A percentile compares a stretch with the other conserved stretches of the same genome.
Conservation (phyloP, 1,140 invertebrate genomes). For the Cherax quadricarinatus region DNA sequence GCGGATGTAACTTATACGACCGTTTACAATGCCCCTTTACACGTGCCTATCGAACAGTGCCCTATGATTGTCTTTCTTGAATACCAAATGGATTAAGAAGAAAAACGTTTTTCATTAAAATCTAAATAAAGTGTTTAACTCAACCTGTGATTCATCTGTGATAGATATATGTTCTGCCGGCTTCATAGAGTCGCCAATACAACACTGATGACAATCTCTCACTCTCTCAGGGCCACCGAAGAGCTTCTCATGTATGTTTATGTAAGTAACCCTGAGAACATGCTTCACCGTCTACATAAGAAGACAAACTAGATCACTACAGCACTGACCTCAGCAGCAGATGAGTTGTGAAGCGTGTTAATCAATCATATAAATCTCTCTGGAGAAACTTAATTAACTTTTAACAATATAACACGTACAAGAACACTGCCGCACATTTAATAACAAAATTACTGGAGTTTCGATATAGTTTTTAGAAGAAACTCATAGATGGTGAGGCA, state of each 20-base stretch:
- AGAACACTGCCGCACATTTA: too few species aligned
- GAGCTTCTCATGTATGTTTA: slow-evolving; percentile 11
- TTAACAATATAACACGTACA: too few species aligned
- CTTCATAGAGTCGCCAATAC: neutral
- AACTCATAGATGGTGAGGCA: too few species aligned
- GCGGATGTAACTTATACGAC: neutral
- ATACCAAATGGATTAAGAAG: neutral
- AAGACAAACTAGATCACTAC: too few species aligned
- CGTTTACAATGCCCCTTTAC: neutral
- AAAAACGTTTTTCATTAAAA: neutral
- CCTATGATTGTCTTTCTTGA: slow-evolving; percentile 5
- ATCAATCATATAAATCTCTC: too few species aligned
- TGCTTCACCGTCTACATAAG: too few species aligned
- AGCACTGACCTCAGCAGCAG: too few species aligned
- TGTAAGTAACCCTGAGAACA: neutral
- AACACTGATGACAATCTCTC: slow-evolving; percentile 23
- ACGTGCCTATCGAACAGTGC: slow-evolving; percentile 27
- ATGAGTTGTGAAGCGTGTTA: neutral
- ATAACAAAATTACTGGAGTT: too few species aligned
- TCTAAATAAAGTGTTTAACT: neutral
- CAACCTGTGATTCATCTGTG: slow-evolving; percentile 36
- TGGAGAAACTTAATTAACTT: too few species aligned
- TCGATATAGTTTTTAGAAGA: too few species aligned
- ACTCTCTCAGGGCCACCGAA: slow-evolving; percentile 21
- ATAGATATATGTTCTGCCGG: neutral